Percentiles rank a stretch among this genome's conserved stretches.
Evolutionary conservation across 2,888 invertebrate species (phyloP).

Genomic region (Bruchidius siliquastri): DNA sequence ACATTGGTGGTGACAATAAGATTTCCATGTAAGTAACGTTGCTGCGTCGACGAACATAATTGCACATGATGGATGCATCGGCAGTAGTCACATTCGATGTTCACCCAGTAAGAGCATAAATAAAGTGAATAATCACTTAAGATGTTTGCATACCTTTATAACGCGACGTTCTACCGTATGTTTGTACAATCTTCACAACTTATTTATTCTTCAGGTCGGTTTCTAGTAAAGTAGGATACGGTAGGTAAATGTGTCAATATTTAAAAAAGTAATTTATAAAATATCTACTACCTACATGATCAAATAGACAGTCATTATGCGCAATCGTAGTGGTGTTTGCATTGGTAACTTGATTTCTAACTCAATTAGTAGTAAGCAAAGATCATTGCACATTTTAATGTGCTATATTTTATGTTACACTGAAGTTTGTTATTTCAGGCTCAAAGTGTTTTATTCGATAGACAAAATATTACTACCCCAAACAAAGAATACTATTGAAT

Average conservation of each 20-base stretch:
- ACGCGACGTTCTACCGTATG: conserved; percentile 14
- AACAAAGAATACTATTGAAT: no score
- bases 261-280: not conserved
- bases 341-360: not conserved
- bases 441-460: no score
- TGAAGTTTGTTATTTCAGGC: not conserved
- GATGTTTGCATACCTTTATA: conserved; percentile 27
- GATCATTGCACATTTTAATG: no score
- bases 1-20: no score
- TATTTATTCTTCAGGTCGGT: conserved; percentile 10
- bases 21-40: not conserved
- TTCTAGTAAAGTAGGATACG: not conserved
- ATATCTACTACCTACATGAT: not conserved
- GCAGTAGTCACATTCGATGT: not conserved
- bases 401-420: not conserved
- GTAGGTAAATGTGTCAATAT: not conserved
- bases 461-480: no score
- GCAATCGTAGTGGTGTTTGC: not conserved
- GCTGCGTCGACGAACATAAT: not conserved
- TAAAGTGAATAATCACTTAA: conserved; percentile 28
- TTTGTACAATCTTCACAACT: conserved; percentile 11
- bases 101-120: conserved; percentile 26
- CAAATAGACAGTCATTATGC: not conserved
- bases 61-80: not conserved
- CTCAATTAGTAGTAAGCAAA: not conserved